phyloP scores from a whole-genome alignment of 2,113 vertebrate species.

The Alaudala cheleensis region DNA sequence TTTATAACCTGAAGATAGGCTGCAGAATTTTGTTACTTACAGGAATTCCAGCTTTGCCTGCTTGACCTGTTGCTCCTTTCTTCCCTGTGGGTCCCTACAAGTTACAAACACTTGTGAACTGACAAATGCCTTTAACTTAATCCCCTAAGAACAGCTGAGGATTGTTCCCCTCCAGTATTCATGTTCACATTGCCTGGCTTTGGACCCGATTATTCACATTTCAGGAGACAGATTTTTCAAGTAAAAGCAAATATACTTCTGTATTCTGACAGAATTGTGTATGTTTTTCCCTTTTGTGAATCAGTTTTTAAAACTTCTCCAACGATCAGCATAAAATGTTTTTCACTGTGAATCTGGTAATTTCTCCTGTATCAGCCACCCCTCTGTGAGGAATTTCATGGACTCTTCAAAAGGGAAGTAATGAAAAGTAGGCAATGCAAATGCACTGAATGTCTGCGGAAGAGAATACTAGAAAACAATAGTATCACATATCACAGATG shows the following conservation, averaged over 20 bases:
- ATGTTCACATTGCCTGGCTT: background rate
- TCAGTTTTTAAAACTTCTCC: constrained; percentile 3
- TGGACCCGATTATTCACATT: background rate
- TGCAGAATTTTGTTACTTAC: constrained; percentile 77
- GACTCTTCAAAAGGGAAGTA: constrained; percentile 9
- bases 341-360: background rate
- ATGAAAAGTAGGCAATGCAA: background rate
- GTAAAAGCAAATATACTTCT: background rate
- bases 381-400: background rate
- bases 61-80: constrained; percentile 83
- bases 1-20: constrained; percentile 22
- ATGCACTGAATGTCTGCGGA: background rate
- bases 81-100: constrained; percentile 85
- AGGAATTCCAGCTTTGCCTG: constrained; percentile 82
- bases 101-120: constrained; percentile 56
- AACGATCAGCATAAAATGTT: background rate
- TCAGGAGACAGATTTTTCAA: background rate
- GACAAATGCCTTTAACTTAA: background rate
- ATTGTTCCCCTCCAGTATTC: background rate
- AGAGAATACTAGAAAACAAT: background rate
- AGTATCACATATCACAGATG: background rate
- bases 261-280: background rate
- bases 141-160: background rate
- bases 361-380: background rate
- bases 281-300: background rate